These are phyloP conservation scores for Cephalopholis sonnerati DNA, from an alignment of 2,113 vertebrate genomes.

Conservation along the genomic window DNA sequence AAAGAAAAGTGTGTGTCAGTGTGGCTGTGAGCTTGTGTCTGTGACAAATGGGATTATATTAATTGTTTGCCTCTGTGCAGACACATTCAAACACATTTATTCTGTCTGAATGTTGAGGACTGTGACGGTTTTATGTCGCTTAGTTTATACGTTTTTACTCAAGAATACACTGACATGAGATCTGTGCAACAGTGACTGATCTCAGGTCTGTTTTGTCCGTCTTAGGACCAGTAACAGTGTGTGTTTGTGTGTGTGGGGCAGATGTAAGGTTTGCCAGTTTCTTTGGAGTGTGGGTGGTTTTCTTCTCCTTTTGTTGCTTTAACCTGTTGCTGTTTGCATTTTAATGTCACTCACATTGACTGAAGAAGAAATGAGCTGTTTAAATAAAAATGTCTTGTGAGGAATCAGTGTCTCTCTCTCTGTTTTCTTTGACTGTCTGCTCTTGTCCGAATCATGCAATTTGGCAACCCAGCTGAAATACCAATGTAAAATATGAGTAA, in stretches of 20 bases:
- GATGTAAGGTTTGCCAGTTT: background rate
- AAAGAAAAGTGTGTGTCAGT: conserved; percentile 15
- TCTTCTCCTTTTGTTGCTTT: background rate
- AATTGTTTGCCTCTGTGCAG: conserved; percentile 50
- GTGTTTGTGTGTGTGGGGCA: background rate
- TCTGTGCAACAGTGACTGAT: background rate
- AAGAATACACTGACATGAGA: background rate
- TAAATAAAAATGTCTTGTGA: background rate
- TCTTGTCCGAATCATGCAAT: background rate
- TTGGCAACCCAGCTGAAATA: background rate
- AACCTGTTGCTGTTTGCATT: background rate
- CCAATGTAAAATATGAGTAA: background rate
- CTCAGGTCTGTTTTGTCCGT: background rate
- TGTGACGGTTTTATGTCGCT: background rate
- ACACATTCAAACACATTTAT: conserved; percentile 8
- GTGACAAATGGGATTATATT: conserved; percentile 60
- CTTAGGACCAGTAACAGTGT: background rate
- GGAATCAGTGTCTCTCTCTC: background rate
- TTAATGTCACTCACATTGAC: background rate
- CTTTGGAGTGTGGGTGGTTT: background rate
- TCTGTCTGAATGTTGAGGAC: conserved; percentile 2
- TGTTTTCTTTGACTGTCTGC: background rate
- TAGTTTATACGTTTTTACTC: conserved; percentile 4
- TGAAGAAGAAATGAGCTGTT: background rate
- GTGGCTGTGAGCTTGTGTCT: conserved; percentile 11